phyloP scores from a whole-genome alignment of 2,797 vertebrate genomes.

The Mormyrops boulengeri region DNA sequence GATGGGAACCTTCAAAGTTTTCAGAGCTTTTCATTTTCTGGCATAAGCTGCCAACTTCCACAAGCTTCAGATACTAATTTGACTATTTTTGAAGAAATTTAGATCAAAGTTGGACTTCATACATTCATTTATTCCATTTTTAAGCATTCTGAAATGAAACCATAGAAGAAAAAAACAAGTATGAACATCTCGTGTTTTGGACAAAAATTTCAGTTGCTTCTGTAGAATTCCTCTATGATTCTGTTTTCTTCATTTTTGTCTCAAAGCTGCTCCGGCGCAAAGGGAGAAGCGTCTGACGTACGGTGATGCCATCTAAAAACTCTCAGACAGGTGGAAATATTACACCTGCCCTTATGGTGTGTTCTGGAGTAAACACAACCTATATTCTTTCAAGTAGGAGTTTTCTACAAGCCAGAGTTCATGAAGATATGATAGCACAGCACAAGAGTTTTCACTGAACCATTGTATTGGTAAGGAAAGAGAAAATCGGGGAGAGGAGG shows the following conservation, averaged over 20 bases:
- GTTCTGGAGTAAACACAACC: not conserved
- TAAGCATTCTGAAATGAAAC: not conserved
- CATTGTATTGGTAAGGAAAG: not conserved
- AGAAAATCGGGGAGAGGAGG: not conserved
- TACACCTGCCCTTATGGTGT: not conserved
- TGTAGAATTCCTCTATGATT: not conserved
- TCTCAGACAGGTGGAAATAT: not conserved
- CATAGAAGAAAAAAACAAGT: conserved; percentile 3
- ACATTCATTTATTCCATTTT: conserved; percentile 2
- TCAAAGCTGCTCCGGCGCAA: not conserved
- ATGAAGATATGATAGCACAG: not conserved
- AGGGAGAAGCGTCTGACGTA: not conserved
- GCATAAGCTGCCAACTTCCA: not conserved
- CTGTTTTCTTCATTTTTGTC: not conserved
- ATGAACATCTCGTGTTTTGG: not conserved
- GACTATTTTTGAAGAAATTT: conserved; percentile 7
- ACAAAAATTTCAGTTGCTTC: not conserved
- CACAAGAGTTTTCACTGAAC: not conserved
- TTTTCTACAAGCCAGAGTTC: not conserved
- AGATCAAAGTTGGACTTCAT: not conserved
- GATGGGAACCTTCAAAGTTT: conserved; percentile 16
- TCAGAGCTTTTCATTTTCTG: conserved; percentile 10
- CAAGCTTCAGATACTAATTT: conserved; percentile 15
- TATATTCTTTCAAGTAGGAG: not conserved
- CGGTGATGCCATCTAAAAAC: not conserved